phyloP scores from a whole-genome alignment of 2,113 vertebrate genomes.

The Peromyscus californicus region DNA sequence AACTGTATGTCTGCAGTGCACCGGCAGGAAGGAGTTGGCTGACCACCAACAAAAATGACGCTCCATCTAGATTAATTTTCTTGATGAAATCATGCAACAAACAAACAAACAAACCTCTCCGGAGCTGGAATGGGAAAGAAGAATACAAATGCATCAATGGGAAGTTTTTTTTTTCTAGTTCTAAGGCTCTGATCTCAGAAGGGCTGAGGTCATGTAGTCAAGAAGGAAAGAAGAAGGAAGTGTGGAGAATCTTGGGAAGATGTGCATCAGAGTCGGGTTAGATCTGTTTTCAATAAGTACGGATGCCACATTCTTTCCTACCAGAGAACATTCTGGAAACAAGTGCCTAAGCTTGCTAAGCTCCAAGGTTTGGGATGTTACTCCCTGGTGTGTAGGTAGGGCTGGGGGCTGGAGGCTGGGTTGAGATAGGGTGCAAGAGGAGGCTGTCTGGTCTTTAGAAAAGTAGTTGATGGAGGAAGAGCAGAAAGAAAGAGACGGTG shows the following conservation, averaged over 20 bases:
- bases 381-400: not conserved
- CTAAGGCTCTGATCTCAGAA: not conserved
- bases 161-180: not conserved
- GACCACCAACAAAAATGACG: constrained; percentile 13
- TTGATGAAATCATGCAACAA: constrained; percentile 45
- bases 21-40: constrained; percentile 62
- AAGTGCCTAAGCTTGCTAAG: not conserved
- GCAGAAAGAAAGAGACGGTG: not conserved
- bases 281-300: constrained; percentile 70
- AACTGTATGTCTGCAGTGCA: not conserved
- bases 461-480: not conserved
- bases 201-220: not conserved
- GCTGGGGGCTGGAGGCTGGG: not conserved
- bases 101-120: constrained; percentile 51
- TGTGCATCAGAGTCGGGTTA: not conserved
- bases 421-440: not conserved
- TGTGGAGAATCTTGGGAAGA: constrained; percentile 55
- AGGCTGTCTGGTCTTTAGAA: not conserved
- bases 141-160: not conserved
- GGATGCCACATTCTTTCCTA: constrained; percentile 59
- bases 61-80: constrained; percentile 55
- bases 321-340: constrained; percentile 61
- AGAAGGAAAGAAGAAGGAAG: constrained; percentile 41
- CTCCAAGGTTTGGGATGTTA: not conserved
- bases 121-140: constrained; percentile 59